Evolutionary conservation across 2,797 vertebrate genomes (phyloP).

Genomic region (Amazonetta brasiliensis): DNA sequence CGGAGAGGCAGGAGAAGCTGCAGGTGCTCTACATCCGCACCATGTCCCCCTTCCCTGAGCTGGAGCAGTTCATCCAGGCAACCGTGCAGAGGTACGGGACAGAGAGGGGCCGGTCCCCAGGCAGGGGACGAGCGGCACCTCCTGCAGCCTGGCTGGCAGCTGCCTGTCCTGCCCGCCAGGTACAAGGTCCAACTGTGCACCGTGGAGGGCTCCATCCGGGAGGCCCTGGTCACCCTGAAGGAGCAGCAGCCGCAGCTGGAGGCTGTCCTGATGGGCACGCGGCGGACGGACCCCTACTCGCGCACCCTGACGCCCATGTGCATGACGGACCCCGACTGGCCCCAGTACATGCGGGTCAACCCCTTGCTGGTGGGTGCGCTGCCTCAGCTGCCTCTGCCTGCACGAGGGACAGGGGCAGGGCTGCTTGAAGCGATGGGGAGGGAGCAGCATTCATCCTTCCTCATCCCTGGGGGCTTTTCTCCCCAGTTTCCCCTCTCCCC

Average conservation of each 20-base stretch:
- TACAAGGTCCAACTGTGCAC: conserved; percentile 87
- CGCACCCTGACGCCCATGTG: conserved; percentile 86
- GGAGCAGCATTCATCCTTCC: not conserved
- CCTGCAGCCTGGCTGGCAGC: fast-evolving
- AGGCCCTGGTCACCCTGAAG: conserved; percentile 86
- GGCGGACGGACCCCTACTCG: conserved; percentile 92
- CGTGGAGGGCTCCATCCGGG: conserved; percentile 89
- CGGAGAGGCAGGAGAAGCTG: conserved; percentile 82
- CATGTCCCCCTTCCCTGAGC: conserved; percentile 90
- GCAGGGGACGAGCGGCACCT: fast-evolving
- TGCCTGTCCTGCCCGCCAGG: conserved; percentile 63
- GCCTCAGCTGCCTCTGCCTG: not conserved
- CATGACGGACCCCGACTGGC: conserved; percentile 91
- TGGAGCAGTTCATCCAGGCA: conserved; percentile 95
- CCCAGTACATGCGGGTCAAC: conserved; percentile 92
- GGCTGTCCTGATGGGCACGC: conserved; percentile 94
- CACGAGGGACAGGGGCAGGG: not conserved
- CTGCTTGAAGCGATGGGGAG: fast-evolving
- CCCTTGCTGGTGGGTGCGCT: conserved; percentile 91
- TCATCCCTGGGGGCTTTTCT: not conserved
- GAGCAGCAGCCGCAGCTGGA: conserved; percentile 84
- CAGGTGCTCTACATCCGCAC: conserved; percentile 91
- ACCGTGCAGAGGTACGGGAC: conserved; percentile 85
- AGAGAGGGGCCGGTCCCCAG: not conserved
- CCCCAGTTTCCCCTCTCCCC: not conserved